A percentile compares a stretch with the other conserved stretches of the same genome.
phyloP scores from a whole-genome alignment of 2,797 vertebrate genomes.

The Hyperoplus immaculatus region DNA sequence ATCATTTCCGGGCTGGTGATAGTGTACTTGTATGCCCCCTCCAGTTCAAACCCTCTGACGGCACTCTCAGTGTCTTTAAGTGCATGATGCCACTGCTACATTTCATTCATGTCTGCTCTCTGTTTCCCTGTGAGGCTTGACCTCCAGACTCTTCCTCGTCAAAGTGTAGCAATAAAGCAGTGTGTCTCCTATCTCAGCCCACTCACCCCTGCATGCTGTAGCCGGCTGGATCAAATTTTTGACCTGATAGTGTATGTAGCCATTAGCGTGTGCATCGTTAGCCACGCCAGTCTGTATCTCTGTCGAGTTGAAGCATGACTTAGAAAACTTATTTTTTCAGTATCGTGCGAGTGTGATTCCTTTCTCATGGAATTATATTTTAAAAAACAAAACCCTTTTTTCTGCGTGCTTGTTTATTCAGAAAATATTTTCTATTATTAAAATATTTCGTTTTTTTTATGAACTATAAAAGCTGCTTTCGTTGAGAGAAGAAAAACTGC shows the following conservation, averaged over 20 bases:
- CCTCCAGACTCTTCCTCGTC: slow-evolving; percentile 83
- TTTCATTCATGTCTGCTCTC: slow-evolving; percentile 67
- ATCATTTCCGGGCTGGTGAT: slow-evolving; percentile 41
- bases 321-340: slow-evolving; percentile 67
- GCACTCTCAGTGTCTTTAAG: slow-evolving; percentile 66
- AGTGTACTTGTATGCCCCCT: slow-evolving; percentile 21
- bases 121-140: slow-evolving; percentile 79
- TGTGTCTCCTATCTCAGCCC: slow-evolving; percentile 64
- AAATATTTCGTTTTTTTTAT: slow-evolving; percentile 74
- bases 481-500: slow-evolving; percentile 45
- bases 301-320: slow-evolving; percentile 79
- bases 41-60: slow-evolving; percentile 33
- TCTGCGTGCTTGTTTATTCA: slow-evolving; percentile 62
- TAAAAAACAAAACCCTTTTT: slow-evolving; percentile 29
- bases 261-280: slow-evolving; percentile 71
- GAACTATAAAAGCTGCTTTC: slow-evolving; percentile 65
- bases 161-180: slow-evolving; percentile 83
- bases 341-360: slow-evolving; percentile 68
- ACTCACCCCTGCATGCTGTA: slow-evolving; percentile 76
- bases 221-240: slow-evolving; percentile 70
- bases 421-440: slow-evolving; percentile 69
- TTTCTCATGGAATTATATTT: slow-evolving; percentile 40
- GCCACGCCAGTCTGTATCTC: slow-evolving; percentile 69
- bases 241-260: slow-evolving; percentile 79
- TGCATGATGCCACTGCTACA: slow-evolving; percentile 78